Evolutionary conservation across 2,113 vertebrate genomes (phyloP).

Genomic region (mouse (Mus musculus)): GRCm39 chrX:13002001-13002500

Average conservation of each 20-base stretch:
- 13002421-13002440: not conserved
- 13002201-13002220: conserved; percentile 36
- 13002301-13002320: not conserved
- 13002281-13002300: not conserved
- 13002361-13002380: too few species aligned
- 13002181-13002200: not conserved
- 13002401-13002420: not conserved
- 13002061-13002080: conserved; percentile 36
- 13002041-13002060: not conserved
- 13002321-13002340: not conserved
- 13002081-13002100: not conserved
- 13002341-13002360: not conserved
- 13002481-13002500: conserved; percentile 27
- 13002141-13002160: not conserved
- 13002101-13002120: not conserved
- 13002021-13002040: too few species aligned
- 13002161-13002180: not conserved
- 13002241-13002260: not conserved
- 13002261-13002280: not conserved
- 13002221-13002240: not conserved
- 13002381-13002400: not conserved
- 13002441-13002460: not conserved
- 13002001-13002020: too few species aligned
- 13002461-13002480: not conserved
- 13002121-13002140: not conserved